phyloP scores from a whole-genome alignment of 2,888 invertebrate genomes.

The Lissonota sp. region DNA sequence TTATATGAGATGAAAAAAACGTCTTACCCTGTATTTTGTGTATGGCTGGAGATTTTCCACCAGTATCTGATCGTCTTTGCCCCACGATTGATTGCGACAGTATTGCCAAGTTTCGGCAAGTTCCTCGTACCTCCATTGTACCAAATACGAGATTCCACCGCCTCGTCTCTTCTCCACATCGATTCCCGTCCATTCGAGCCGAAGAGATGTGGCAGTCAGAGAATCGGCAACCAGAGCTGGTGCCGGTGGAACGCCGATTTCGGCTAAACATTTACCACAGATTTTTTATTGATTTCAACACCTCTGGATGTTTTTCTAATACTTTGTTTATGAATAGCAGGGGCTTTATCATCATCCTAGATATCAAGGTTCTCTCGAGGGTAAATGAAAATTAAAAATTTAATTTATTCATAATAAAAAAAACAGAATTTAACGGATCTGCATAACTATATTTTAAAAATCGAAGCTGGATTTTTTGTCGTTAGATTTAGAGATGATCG shows the following conservation, averaged over 20 bases:
- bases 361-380: too few relatives aligned
- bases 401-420: too few relatives aligned
- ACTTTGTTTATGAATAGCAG: too few relatives aligned
- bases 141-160: constrained; percentile 86
- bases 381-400: too few relatives aligned
- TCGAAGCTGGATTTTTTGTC: too few relatives aligned
- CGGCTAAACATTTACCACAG: constrained; percentile 81
- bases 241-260: constrained; percentile 89
- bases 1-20: constrained; percentile 7
- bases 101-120: constrained; percentile 92
- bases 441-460: too few relatives aligned
- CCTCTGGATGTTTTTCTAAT: too few relatives aligned
- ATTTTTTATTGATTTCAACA: background rate
- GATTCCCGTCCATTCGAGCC: constrained; percentile 89
- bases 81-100: constrained; percentile 90
- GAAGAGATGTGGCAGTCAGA: constrained; percentile 90
- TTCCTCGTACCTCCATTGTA: constrained; percentile 92
- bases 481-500: too few relatives aligned
- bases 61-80: constrained; percentile 87
- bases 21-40: constrained; percentile 93
- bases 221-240: constrained; percentile 92
- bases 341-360: too few relatives aligned
- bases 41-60: constrained; percentile 93
- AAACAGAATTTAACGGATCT: too few relatives aligned
- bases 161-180: constrained; percentile 82